Conservation (phyloP, 1,140 invertebrate species). For the Drosophila lacteicornis region DNA sequence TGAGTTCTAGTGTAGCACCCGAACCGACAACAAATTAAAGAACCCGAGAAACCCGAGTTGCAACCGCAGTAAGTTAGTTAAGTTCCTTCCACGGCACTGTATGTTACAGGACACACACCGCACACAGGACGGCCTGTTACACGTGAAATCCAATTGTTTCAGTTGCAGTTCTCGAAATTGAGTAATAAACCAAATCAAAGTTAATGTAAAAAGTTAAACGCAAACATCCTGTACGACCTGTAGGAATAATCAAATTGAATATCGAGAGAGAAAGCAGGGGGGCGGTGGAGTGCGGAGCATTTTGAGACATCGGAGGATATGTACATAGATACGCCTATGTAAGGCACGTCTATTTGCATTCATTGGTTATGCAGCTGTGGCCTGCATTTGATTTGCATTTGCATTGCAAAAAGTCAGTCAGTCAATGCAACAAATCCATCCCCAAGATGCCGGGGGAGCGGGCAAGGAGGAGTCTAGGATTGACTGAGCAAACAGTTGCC, state of each 20-base stretch:
- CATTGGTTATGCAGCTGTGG: conserved; percentile 43
- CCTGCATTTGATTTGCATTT: conserved; percentile 64
- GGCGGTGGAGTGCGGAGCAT: conserved; percentile 22
- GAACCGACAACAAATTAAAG: conserved; percentile 33
- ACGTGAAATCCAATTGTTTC: conserved; percentile 56
- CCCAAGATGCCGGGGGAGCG: conserved; percentile 5
- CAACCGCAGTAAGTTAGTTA: conserved; percentile 64
- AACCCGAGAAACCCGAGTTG: conserved; percentile 24
- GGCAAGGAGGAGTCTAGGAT: conserved; percentile 2
- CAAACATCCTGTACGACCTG: conserved; percentile 30
- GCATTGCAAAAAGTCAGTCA: conserved; percentile 31
- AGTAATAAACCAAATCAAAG: conserved; percentile 66
- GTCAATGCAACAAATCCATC: conserved; percentile 36
- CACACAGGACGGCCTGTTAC: conserved; percentile 27
- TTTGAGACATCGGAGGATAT: conserved; percentile 36
- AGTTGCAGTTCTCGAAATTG: conserved; percentile 66
- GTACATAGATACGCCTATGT: conserved; percentile 37
- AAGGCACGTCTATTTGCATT: conserved; percentile 57
- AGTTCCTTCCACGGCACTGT: conserved; percentile 62
- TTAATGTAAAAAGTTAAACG: conserved; percentile 73
- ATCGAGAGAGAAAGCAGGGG: conserved; percentile 15
- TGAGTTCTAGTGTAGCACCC: conserved; percentile 61
- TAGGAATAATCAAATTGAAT: conserved; percentile 22
- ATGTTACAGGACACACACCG: conserved; percentile 46
- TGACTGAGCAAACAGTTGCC: conserved; percentile 44